Evolutionary conservation across 2,888 invertebrate species (phyloP), one percentile per base, ranked within the genome.

Genomic region (Dicyrtomina minuta): DNA sequence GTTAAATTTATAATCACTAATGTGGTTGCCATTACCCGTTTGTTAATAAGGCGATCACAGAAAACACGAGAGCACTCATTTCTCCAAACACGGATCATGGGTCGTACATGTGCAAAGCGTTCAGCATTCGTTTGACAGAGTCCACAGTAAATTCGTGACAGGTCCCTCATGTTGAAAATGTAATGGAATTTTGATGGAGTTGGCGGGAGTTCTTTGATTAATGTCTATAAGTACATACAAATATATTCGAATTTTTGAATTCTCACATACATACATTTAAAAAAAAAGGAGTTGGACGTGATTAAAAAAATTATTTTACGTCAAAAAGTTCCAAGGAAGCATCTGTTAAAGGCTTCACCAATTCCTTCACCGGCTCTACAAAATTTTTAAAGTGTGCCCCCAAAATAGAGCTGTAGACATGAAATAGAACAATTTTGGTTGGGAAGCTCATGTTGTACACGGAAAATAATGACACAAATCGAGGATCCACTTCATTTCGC

Each of bases 161-260:
- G 82, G 83, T 96, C 96, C 56, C 94, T 87, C 82, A 96, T 86
- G 83, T 95, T 95, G 84, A 95, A 96, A 77, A 94, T 91, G 83
- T 96, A 96, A 84, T 96, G 95, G 83, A 96, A 96, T 82, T 93
- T 94, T 5, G 90, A 89, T 0, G 96, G 96, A 0, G 94, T 96
- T 1, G 95, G 93, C 0, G 94, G 92, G 66, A 96, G 83, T 72
- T 92, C 90, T 22, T 85, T 84, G 71, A 90, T 87, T 49, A 92
- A 85, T 77, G 86, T 84, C 90, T 90, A n/a, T n/a, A n/a, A n/a
- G n/a, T n/a, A n/a, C n/a, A n/a, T n/a, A 80, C 26, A n/a, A n/a
- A n/a, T n/a, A n/a, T n/a, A n/a, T n/a, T n/a, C n/a, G n/a, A 79
- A 79, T 70, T 55, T 61, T 17, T 1, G n/a, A n/a, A n/a, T n/a